A percentile compares a stretch with the other conserved stretches of the same genome.
phyloP scores from a whole-genome alignment of 2,113 vertebrate genomes.

The Madoqua kirkii region DNA sequence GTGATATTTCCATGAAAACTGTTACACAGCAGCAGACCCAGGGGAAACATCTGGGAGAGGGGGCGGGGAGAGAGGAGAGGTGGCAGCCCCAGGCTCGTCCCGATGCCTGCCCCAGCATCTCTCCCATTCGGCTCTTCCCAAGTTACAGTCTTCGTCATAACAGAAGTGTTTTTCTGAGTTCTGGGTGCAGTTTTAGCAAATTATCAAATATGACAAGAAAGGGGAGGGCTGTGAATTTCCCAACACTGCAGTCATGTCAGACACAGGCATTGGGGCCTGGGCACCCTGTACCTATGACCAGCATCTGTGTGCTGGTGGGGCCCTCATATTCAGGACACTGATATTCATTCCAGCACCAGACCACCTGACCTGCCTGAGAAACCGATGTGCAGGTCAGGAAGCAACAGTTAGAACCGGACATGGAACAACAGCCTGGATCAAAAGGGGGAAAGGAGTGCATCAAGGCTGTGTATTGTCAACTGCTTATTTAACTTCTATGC shows the following conservation, averaged over 20 bases:
- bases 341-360: not conserved
- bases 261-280: not conserved
- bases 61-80: too few relatives aligned
- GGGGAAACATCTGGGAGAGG: not conserved
- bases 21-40: too few relatives aligned
- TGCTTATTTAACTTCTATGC: not conserved
- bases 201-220: not conserved
- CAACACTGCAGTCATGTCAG: not conserved
- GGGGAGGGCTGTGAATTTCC: not conserved
- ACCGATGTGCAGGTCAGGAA: not conserved
- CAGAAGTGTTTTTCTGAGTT: not conserved
- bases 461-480: not conserved
- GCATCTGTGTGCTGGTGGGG: too few relatives aligned
- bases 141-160: not conserved
- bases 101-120: not conserved
- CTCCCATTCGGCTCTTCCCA: not conserved
- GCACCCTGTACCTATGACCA: not conserved
- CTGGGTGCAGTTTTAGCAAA: not conserved
- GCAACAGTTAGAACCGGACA: rapidly evolving
- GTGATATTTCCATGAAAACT: not conserved
- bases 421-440: not conserved
- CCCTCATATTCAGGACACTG: not conserved
- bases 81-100: too few relatives aligned
- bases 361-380: not conserved
- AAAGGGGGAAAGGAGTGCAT: not conserved